A percentile compares a stretch with the other conserved stretches of the same genome.
Evolutionary conservation across 2,888 invertebrate genomes (phyloP).

Genomic region (Dynastes tityus): DNA sequence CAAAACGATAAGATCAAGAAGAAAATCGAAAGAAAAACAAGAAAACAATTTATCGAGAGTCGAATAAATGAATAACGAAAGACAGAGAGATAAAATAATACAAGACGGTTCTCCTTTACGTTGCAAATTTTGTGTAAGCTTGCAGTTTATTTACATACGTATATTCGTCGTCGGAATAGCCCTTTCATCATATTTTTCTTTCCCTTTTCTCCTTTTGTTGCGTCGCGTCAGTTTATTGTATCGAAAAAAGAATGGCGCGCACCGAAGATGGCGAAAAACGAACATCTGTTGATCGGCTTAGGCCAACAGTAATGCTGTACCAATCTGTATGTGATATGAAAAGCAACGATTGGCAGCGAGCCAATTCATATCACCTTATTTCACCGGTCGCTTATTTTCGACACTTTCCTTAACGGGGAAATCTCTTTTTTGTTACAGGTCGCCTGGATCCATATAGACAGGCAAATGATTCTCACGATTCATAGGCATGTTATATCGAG

Average conservation of each 20-base stretch:
- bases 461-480: conserved; percentile 94
- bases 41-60: conserved; percentile 20
- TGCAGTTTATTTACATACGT: conserved; percentile 47
- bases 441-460: conserved; percentile 95
- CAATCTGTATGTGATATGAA: conserved; percentile 63
- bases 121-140: conserved; percentile 36
- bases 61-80: conserved; percentile 8
- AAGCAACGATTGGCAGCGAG: conserved; percentile 63
- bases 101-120: conserved; percentile 1
- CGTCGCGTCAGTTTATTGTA: conserved; percentile 19
- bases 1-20: background rate
- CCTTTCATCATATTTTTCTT: conserved; percentile 57
- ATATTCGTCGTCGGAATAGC: conserved; percentile 58
- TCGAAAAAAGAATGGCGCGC: background rate
- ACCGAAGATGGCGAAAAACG: conserved; percentile 23
- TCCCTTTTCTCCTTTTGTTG: conserved; percentile 34
- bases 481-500: conserved; percentile 93
- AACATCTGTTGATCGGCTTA: conserved; percentile 52
- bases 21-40: background rate
- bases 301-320: conserved; percentile 51
- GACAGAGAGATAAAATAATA: conserved; percentile 13
- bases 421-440: conserved; percentile 75
- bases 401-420: conserved; percentile 43
- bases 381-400: conserved; percentile 29
- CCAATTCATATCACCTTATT: conserved; percentile 58